Base-by-base conservation (phyloP, 1,140 invertebrate species). In the Cecropterus lyciades region DNA sequence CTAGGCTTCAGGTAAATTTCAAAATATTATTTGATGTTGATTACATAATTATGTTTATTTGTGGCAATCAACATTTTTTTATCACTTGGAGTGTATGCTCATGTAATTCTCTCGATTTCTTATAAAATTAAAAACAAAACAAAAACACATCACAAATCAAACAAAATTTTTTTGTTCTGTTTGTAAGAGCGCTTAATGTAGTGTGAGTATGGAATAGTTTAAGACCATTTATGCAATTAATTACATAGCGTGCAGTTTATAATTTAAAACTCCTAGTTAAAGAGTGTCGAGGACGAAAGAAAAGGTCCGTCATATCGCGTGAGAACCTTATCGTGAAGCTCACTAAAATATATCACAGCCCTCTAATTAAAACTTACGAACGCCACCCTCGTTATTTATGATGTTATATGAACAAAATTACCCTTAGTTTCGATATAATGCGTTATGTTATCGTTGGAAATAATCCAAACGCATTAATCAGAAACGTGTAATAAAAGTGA, bases 361-460 rank as follows among this genome's bases (percentile, higher is more conserved):
- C 68, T 69, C 71, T 79, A 86, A 84, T 83, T 84, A 82, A 84
- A 82, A 80, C 65, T 79, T 80, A 78, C 76, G 66, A 74, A 66
- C 66, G 48, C 57, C 33, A 67, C 62, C 75, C 72, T 72, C 67
- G 67, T 77, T 80, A 72, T 72, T 74, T 74, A 69, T 69, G 52
- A 63, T 37, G 60, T 52, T 53, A 73, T 49, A 5, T 20, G 5
- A 20, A 20, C 20, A 20, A 20, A 20, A 20, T 20, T 20, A 20
- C 20, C 64, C 40, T 56, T 63, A 45, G 52, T 67, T 70, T 69
- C 62, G 45, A 59, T 48, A 55, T 48, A 65, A 56, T 16, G 15
- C 45, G 49, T 67, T 72, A 67, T 51, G 69, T 68, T 70, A 55
- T 49, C 42, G 45, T 6, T 43, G 24, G 56, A 64, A 64, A 55